Conservation (phyloP, 35 echinoderm and acorn worm species). For the Holothuria glaberrima region DNA sequence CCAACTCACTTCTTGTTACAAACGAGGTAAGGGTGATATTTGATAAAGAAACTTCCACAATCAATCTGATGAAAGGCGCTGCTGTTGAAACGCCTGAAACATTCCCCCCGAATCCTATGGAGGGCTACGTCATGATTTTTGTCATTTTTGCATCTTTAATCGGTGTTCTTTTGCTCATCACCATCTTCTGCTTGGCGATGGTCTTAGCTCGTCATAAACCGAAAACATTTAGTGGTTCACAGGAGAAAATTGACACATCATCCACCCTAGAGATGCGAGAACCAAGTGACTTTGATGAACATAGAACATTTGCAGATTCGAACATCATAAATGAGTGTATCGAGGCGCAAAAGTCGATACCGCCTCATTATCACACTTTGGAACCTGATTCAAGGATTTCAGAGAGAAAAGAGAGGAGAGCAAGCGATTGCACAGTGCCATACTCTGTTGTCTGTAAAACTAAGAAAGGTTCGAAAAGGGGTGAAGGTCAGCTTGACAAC, state of each 20-base stretch:
- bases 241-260: background rate
- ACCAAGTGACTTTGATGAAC: background rate
- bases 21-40: too few relatives aligned
- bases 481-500: background rate
- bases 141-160: background rate
- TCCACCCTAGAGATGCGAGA: background rate
- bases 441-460: conserved; percentile 34
- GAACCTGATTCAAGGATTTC: conserved; percentile 17
- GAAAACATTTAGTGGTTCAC: background rate
- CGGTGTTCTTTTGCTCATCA: conserved; percentile 6
- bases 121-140: conserved; percentile 28
- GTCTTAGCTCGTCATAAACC: conserved; percentile 11
- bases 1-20: too few relatives aligned
- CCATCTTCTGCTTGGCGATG: conserved; percentile 39
- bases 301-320: background rate
- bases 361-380: conserved; percentile 18
- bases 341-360: background rate
- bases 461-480: conserved; percentile 24
- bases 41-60: too few relatives aligned
- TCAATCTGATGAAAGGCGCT: too few relatives aligned
- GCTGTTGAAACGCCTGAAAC: background rate
- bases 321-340: conserved; percentile 34
- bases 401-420: background rate
- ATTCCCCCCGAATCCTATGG: background rate
- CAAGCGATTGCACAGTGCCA: conserved; percentile 15